Evolutionary conservation across 2,797 vertebrate genomes (phyloP).

Genomic region (Hydrocynus forskahlii): DNA sequence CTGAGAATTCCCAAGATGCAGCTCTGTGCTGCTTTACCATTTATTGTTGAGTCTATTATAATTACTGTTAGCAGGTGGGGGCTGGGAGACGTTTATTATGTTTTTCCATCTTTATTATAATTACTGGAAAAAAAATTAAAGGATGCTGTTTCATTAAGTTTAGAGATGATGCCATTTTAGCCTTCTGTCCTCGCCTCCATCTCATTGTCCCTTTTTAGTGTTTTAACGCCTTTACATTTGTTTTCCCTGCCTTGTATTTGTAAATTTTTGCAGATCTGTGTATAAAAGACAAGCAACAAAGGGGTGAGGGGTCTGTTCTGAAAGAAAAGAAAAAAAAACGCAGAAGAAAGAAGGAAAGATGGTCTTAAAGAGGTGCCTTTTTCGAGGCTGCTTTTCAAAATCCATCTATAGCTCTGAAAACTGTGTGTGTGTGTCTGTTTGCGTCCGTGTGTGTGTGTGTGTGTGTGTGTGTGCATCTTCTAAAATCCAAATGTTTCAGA

Average conservation of each 20-base stretch:
- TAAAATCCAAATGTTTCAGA: conserved; percentile 73
- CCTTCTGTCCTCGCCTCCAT: conserved; percentile 77
- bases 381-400: conserved; percentile 69
- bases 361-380: conserved; percentile 78
- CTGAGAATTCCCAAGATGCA: conserved; percentile 99
- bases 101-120: conserved; percentile 99
- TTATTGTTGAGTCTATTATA: conserved; percentile 99
- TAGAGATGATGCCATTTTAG: conserved; percentile 85
- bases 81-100: conserved; percentile 99
- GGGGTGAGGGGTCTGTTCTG: conserved; percentile 75
- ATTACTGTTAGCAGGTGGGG: conserved; percentile 99
- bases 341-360: conserved; percentile 64
- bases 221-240: conserved; percentile 76
- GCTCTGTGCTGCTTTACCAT: conserved; percentile 99
- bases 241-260: conserved; percentile 79
- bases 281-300: conserved; percentile 65
- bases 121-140: conserved; percentile 98
- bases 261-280: conserved; percentile 76
- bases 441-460: conserved; percentile 61
- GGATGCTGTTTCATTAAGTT: conserved; percentile 99
- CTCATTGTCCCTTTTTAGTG: conserved; percentile 78
- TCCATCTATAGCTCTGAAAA: conserved; percentile 69
- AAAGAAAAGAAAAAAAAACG: conserved; percentile 60
- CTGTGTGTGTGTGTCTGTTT: conserved; percentile 58
- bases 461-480: conserved; percentile 61